phyloP scores from a whole-genome alignment of 2,113 vertebrate species.

The Rhea pennata region DNA sequence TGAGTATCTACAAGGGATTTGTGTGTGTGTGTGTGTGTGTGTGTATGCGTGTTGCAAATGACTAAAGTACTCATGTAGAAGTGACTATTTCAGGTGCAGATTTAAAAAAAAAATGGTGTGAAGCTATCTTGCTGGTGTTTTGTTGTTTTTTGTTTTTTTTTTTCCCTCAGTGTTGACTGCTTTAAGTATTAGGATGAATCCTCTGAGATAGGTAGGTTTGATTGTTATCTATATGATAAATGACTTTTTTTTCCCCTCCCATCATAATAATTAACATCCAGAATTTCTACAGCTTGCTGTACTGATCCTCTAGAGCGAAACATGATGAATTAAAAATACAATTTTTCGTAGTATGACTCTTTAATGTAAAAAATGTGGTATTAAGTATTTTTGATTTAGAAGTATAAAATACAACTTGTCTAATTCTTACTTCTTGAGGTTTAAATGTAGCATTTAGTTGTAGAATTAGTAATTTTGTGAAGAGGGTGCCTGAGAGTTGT shows the following conservation, averaged over 20 bases:
- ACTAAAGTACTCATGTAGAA: neutral
- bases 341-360: neutral
- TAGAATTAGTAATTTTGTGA: neutral
- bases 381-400: neutral
- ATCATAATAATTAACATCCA: neutral
- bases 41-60: neutral
- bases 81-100: neutral
- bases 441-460: neutral
- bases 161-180: neutral
- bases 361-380: neutral
- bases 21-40: neutral
- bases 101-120: neutral
- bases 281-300: neutral
- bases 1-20: neutral
- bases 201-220: neutral
- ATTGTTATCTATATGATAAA: neutral
- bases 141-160: neutral
- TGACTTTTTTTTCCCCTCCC: neutral
- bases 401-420: neutral
- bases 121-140: neutral
- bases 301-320: neutral
- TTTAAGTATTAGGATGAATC: neutral
- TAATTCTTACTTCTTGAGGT: neutral
- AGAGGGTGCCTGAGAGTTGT: neutral
- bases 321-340: neutral